Evolutionary conservation across 2,888 invertebrate genomes (phyloP), one percentile per base, ranked within the genome.

Genomic region (Ennomos quercinarius): DNA sequence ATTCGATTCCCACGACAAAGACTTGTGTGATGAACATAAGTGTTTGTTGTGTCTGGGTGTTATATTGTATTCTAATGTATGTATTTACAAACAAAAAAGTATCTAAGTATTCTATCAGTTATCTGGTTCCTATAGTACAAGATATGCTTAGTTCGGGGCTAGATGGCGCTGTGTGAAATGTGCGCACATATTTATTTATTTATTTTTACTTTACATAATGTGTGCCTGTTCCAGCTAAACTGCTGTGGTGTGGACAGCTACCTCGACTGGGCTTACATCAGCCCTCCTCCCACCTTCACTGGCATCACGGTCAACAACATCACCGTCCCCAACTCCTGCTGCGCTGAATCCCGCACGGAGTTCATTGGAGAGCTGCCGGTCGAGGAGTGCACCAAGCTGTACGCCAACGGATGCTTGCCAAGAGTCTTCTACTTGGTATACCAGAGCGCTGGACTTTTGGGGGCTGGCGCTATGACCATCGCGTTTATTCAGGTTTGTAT

Each of bases 381-480:
- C 0, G 78, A 74, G 0, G 80, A 80, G 53, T 93, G 94, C 65
- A 77, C 78, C 35, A 86, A 87, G 71, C 69, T 91, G 64, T 91
- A 86, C 55, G 83, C 87, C 37, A 91, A 87, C 61, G 96, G 96
- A 4, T 96, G 96, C 71, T 90, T 95, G 46, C 87, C 88, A 9
- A 89, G 94, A 49, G 91, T 96, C 68, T 87, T 93, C 49, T 93
- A 93, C 69, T 83, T 96, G 62, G 89, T 96, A n/a, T 93, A 94
- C 68, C 95, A 95, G 78, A 96, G 96, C 77, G 94, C 96, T 35
- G 93, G 96, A 55, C 87, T 96, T 51, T 85, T 96, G 62, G 96
- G 95, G 3, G 95, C 96, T 49, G 96, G 96, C 5, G 96, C 96
- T 5, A 91, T 96, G 72, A 96, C 96, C n/a, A 95, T 97, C 60